Base-by-base conservation (phyloP, 2,797 vertebrate genomes). In the Aeoliscus strigatus region DNA sequence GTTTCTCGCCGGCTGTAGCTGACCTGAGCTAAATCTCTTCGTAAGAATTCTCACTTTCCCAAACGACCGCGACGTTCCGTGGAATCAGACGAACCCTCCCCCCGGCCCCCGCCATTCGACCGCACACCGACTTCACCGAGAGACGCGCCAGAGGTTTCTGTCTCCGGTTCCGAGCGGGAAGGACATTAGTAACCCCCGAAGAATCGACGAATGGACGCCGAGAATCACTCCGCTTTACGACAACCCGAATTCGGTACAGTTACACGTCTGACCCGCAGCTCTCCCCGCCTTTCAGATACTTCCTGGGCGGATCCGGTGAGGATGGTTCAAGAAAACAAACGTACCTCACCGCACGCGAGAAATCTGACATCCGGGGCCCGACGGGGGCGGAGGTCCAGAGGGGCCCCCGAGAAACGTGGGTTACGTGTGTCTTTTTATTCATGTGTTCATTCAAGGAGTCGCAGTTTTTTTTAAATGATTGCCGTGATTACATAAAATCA, bases 251-350 rank as follows among this genome's bases (percentile, higher is more conserved):
- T 35, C 15, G 34, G 7, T 8, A 13, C 47, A 54, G 11, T 4
- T 3, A 21, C 62, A 14, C 27, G 36, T 40, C 17, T 43, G 25
- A 28, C 18, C 17, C 37, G 27, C 12, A 11, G 36, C 18, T 28
- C 44, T 50, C 39, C 25, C 40, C 38, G 36, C 35, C 40, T 50
- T 59, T 40, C 66, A 34, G 53, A 41, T 39, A 80, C 83, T 89
- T 84, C 87, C 86, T 87, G 87, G 87, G 87, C 86, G 87, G 85
- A 36, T 81, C 80, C 73, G n/a, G 63, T 45, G 26, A 32, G 50
- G 63, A 60, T 50, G 51, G 48, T 61, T 50, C 25, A 29, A 60
- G 75, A 75, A 67, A 81, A 70, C 65, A 72, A 63, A 43, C 32
- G 32, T 31, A 34, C 24, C 25, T 12, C 49, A 27, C 23, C 35